Evolutionary conservation across 1,140 invertebrate genomes (phyloP).

Genomic region (Bombus confusus): DNA sequence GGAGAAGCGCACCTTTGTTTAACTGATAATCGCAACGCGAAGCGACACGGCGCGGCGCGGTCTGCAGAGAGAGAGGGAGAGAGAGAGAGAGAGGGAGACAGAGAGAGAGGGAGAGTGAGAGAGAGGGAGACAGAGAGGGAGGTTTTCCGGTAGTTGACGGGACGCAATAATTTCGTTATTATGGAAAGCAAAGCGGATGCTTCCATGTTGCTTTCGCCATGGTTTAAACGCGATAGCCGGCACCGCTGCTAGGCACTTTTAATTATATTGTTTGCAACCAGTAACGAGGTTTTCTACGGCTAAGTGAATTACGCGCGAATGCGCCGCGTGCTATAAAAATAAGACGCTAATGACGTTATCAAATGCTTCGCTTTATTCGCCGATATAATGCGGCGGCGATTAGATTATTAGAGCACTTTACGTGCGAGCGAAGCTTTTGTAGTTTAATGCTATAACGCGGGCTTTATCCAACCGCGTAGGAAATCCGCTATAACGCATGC

Average conservation of each 20-base stretch:
- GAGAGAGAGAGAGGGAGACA: no score
- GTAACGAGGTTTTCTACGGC: not conserved
- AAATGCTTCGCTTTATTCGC: not conserved
- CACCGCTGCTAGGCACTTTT: constrained; percentile 1
- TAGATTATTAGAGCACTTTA: not conserved
- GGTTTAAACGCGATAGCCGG: constrained; percentile 25
- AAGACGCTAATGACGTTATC: not conserved
- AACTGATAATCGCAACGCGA: not conserved
- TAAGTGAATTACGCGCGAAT: not conserved
- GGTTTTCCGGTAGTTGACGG: not conserved
- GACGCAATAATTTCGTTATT: constrained; percentile 30
- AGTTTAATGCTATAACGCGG: not conserved
- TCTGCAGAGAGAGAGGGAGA: not conserved
- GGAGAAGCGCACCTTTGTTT: not conserved
- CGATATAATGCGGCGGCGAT: not conserved
- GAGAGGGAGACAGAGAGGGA: no score
- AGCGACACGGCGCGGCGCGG: not conserved
- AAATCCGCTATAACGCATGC: not conserved
- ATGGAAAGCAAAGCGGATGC: constrained; percentile 18
- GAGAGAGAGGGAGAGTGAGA: no score
- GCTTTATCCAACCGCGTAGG: not conserved
- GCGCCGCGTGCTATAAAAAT: not conserved
- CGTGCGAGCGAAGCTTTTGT: not conserved
- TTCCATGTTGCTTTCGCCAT: not conserved
- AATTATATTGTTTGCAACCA: constrained; percentile 16